Conservation (phyloP, 2,113 vertebrate genomes). For the Lutjanus erythropterus region DNA sequence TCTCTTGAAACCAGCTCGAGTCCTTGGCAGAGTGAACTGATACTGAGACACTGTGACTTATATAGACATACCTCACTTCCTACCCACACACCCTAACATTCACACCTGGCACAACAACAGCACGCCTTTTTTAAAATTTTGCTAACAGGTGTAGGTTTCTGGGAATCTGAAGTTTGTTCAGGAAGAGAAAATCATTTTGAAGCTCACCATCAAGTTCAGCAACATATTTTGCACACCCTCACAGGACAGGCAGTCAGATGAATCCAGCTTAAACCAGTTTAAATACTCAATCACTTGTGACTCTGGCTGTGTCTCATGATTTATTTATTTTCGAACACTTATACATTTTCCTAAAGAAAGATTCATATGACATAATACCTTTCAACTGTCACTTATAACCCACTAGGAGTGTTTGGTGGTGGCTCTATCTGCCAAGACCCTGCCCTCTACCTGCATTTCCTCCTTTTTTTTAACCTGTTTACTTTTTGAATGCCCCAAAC, state of each 20-base stretch:
- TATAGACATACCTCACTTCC: background rate
- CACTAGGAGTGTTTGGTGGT: no score
- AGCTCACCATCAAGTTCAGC: background rate
- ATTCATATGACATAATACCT: no score
- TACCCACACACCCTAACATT: background rate
- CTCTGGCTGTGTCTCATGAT: no score
- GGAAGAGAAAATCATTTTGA: background rate
- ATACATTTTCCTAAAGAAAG: no score
- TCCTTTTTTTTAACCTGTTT: no score
- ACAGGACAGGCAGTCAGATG: background rate
- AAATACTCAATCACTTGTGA: background rate
- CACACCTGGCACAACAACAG: background rate
- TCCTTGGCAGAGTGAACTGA: background rate
- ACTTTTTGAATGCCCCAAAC: no score
- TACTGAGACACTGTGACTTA: background rate
- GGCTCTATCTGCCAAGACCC: no score
- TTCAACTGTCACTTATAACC: no score
- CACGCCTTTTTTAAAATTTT: background rate
- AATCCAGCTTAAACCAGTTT: background rate
- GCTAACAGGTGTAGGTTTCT: background rate
- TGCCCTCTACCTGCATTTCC: no score
- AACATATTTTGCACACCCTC: background rate
- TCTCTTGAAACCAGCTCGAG: background rate
- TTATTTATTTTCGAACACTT: no score
- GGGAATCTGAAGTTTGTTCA: background rate